Conservation (phyloP, 2,113 vertebrate species). For the Hypanus sabinus region DNA sequence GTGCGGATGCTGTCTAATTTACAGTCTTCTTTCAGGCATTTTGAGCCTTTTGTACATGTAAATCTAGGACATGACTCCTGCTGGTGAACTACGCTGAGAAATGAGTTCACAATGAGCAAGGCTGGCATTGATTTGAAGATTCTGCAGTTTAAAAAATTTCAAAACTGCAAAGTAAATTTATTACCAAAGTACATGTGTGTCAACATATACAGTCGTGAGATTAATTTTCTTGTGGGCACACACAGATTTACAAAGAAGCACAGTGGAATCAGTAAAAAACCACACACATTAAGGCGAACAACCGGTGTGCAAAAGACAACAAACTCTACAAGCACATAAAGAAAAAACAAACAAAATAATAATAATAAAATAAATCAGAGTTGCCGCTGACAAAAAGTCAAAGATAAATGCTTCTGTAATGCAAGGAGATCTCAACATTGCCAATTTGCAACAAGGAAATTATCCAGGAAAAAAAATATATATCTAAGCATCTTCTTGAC, state of each 20-base stretch:
- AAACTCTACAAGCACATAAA: no score
- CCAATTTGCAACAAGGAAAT: background rate
- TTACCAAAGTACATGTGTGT: no score
- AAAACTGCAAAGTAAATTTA: no score
- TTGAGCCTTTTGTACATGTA: background rate
- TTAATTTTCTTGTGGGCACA: no score
- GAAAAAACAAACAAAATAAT: no score
- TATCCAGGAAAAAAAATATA: background rate
- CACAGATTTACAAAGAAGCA: no score
- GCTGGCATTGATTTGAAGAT: background rate
- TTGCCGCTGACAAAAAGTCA: background rate
- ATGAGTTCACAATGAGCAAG: background rate
- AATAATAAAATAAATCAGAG: background rate
- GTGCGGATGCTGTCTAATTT: background rate
- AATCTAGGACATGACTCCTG: background rate
- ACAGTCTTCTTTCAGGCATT: background rate
- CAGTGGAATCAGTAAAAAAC: no score
- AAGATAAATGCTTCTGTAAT: background rate
- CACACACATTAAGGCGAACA: no score
- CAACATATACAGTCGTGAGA: no score
- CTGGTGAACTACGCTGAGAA: background rate
- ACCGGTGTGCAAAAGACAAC: no score
- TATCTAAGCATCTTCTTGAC: background rate
- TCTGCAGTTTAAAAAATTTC: no score
- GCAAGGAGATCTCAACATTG: background rate